Conservation (phyloP, 1,140 invertebrate genomes). For the Dendroctonus ponderosae region DNA sequence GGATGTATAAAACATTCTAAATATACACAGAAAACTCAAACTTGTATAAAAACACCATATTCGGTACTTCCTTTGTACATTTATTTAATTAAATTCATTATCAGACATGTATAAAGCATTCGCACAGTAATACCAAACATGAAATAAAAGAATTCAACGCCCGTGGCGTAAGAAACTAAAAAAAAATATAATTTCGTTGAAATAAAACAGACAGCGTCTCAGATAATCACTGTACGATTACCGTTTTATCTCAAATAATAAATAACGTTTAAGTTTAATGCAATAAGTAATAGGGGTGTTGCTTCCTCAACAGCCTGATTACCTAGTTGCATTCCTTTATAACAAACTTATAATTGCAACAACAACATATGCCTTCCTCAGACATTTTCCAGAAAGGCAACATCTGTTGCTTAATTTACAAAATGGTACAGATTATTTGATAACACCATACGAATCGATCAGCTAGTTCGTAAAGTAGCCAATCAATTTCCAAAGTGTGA, state of each 20-base stretch:
- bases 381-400: slow-evolving; percentile 51
- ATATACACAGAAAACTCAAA: slow-evolving; percentile 51
- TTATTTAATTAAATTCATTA: slow-evolving; percentile 56
- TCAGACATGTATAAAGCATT: slow-evolving; percentile 60
- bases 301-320: slow-evolving; percentile 28
- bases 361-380: too few species aligned
- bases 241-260: slow-evolving; percentile 49
- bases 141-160: slow-evolving; percentile 49
- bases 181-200: not conserved
- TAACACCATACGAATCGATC: slow-evolving; percentile 49
- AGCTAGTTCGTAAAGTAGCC: slow-evolving; percentile 30
- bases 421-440: slow-evolving; percentile 51
- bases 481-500: too few species aligned
- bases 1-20: slow-evolving; percentile 51
- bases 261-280: slow-evolving; percentile 39
- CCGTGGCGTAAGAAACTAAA: slow-evolving; percentile 27
- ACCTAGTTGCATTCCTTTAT: too few species aligned
- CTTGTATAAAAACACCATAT: slow-evolving; percentile 52
- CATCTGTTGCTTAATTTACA: slow-evolving; percentile 52
- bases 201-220: too few species aligned
- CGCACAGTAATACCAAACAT: slow-evolving; percentile 58
- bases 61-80: slow-evolving; percentile 58
- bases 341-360: too few species aligned
- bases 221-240: slow-evolving; percentile 1
- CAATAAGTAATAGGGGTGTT: slow-evolving; percentile 53